These are phyloP conservation scores for Danio rerio DNA, from an alignment of 2,113 vertebrate species.

Conservation along the genomic window DNA sequence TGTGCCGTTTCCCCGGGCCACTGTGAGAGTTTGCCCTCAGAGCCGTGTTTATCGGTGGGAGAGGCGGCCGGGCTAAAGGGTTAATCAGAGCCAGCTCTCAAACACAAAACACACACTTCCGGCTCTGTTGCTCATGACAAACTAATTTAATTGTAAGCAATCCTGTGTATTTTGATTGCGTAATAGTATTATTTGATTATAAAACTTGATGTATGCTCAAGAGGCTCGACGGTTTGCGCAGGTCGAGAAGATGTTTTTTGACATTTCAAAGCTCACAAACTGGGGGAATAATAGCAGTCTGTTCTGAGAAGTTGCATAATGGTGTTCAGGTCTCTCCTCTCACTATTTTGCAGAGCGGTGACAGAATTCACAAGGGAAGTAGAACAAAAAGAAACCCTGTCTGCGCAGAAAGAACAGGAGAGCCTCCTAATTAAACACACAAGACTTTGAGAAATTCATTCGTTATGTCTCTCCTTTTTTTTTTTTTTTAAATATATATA, in stretches of 20 bases:
- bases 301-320: slow-evolving; percentile 48
- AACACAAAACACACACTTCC: slow-evolving; percentile 19
- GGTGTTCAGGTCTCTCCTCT: slow-evolving; percentile 28
- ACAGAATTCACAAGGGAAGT: slow-evolving; percentile 55
- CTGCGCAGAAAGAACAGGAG: slow-evolving; percentile 6
- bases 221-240: not conserved
- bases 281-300: slow-evolving; percentile 30
- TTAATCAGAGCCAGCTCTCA: slow-evolving; percentile 78
- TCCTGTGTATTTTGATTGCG: not conserved
- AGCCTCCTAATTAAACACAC: slow-evolving; percentile 55
- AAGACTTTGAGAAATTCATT: slow-evolving; percentile 52
- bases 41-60: slow-evolving; percentile 43
- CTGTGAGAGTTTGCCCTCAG: slow-evolving; percentile 76
- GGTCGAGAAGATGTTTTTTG: not conserved
- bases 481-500: no score
- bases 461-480: slow-evolving; percentile 8
- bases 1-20: slow-evolving; percentile 82
- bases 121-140: not conserved
- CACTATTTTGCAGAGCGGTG: slow-evolving; percentile 49
- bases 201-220: not conserved
- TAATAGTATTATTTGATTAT: not conserved
- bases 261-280: slow-evolving; percentile 25
- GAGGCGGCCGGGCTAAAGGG: slow-evolving; percentile 78
- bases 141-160: not conserved
- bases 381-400: slow-evolving; percentile 53